These are phyloP conservation scores for Nyctibius grandis DNA, from an alignment of 2,797 vertebrate species.

Conservation along the genomic window DNA sequence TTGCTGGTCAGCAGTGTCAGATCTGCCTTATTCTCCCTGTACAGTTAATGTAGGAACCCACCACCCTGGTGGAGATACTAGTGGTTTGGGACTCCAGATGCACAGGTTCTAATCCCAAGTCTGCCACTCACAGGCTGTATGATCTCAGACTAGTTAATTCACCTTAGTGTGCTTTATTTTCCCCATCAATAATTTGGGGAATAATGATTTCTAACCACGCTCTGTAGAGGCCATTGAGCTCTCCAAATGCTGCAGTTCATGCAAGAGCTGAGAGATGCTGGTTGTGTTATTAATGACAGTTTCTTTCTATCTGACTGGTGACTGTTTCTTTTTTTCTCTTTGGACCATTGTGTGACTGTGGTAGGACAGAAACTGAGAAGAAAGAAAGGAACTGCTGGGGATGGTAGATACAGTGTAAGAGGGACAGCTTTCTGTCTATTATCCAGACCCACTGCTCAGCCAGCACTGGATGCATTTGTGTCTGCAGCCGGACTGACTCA, in stretches of 20 bases:
- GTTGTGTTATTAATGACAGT: background rate
- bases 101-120: background rate
- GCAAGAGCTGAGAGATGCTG: background rate
- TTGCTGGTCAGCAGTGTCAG: background rate
- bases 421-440: background rate
- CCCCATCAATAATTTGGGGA: background rate
- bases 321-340: conserved; percentile 9
- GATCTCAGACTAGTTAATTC: background rate
- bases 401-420: background rate
- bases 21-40: background rate
- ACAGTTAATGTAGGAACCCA: background rate
- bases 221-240: background rate
- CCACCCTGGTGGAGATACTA: background rate
- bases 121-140: background rate
- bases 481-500: background rate
- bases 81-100: background rate
- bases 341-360: background rate
- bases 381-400: background rate
- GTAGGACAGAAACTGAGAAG: conserved; percentile 6
- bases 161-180: background rate
- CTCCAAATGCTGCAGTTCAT: background rate
- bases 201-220: background rate
- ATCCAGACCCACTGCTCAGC: background rate
- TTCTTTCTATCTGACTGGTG: background rate
- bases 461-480: background rate